phyloP scores from a whole-genome alignment of 2,797 vertebrate genomes.

The Microctenopoma stevenorrisi region DNA sequence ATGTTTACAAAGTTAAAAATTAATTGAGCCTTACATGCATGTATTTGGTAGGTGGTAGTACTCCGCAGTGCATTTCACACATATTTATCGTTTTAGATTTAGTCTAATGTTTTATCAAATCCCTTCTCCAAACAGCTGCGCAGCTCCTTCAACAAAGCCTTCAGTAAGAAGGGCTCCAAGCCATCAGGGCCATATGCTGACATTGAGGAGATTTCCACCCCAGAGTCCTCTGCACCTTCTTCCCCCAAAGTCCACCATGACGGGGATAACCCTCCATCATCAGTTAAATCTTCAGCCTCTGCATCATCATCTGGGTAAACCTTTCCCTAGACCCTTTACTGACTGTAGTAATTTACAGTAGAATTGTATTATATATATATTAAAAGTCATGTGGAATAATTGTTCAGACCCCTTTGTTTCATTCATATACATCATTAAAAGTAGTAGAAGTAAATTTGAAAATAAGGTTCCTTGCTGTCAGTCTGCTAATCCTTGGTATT shows the following conservation, averaged over 20 bases:
- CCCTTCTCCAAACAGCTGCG: constrained; percentile 85
- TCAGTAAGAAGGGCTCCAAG: constrained; percentile 97
- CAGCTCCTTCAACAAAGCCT: constrained; percentile 99
- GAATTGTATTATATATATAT: neutral
- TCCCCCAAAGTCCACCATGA: constrained; percentile 92
- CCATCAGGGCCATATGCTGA: constrained; percentile 91
- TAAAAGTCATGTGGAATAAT: neutral
- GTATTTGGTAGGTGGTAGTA: neutral
- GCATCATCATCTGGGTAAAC: constrained; percentile 85
- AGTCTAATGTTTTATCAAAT: neutral
- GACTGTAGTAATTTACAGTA: neutral
- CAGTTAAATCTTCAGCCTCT: constrained; percentile 86
- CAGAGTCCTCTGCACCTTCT: constrained; percentile 94
- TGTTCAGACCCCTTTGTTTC: neutral
- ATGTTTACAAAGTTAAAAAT: no score
- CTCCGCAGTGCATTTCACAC: neutral
- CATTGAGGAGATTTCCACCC: constrained; percentile 97
- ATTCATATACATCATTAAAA: no score
- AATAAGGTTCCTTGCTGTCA: neutral
- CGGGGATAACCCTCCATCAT: constrained; percentile 75
- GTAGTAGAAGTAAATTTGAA: neutral
- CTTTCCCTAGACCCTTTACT: neutral
- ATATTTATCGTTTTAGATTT: neutral
- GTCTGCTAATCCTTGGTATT: neutral
- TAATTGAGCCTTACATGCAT: no score